These are phyloP conservation scores for Acrossocheilus fasciatus DNA, from an alignment of 2,797 vertebrate genomes.

Conservation along the genomic window DNA sequence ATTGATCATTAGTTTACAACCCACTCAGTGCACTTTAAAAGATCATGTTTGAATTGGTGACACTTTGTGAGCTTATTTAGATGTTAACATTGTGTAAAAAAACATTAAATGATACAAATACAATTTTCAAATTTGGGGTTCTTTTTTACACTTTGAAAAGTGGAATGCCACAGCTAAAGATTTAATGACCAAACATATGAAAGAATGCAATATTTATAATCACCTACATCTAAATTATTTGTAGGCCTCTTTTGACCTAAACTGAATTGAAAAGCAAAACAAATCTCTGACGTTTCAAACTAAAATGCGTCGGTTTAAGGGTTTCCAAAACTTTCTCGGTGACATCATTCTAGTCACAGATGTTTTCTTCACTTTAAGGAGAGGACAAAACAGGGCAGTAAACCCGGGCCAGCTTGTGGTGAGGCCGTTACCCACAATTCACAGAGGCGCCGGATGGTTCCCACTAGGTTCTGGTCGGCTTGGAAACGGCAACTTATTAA, in stretches of 20 bases:
- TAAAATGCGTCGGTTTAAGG: slow-evolving; percentile 75
- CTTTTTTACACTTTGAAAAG: neutral
- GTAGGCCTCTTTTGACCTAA: neutral
- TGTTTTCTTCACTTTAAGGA: slow-evolving; percentile 87
- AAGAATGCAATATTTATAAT: neutral
- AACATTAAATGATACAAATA: neutral
- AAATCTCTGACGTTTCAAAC: slow-evolving; percentile 56
- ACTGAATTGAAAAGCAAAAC: neutral
- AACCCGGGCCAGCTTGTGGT: slow-evolving; percentile 95
- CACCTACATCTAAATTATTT: neutral
- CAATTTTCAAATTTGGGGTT: neutral
- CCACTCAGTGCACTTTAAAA: neutral
- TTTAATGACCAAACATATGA: neutral
- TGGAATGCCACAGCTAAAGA: neutral
- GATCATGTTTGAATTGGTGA: neutral
- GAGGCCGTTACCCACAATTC: slow-evolving; percentile 97
- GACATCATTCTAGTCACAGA: slow-evolving; percentile 94
- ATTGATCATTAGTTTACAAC: slow-evolving; percentile 4
- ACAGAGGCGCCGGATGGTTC: slow-evolving; percentile 93
- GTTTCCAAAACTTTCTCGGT: slow-evolving; percentile 75
- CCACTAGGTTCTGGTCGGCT: slow-evolving; percentile 99
- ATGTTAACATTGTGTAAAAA: neutral
- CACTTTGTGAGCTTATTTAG: neutral
- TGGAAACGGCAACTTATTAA: slow-evolving; percentile 99
- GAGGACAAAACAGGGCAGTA: slow-evolving; percentile 86